These are phyloP conservation scores for Scaptodrosophila lebanonensis DNA, from an alignment of 1,140 invertebrate species.

Conservation along the genomic window DNA sequence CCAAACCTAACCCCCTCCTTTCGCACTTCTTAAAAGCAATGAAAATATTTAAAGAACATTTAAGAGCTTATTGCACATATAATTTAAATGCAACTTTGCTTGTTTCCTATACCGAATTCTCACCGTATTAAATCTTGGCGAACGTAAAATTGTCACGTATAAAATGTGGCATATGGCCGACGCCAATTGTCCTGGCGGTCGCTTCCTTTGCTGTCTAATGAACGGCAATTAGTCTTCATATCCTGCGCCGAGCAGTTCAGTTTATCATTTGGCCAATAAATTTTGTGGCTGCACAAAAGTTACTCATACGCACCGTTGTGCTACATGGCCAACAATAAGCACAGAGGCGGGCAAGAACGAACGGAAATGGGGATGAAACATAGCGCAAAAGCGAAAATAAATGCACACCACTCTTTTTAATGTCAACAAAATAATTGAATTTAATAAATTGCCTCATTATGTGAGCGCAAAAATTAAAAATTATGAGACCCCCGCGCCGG, in stretches of 20 bases:
- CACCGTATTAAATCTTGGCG: no score
- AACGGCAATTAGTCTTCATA: constrained; percentile 44
- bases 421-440: constrained; percentile 72
- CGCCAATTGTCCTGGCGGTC: no score
- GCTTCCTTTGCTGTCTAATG: constrained; percentile 38
- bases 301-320: background rate
- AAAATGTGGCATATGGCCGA: no score
- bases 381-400: no score
- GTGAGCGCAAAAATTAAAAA: constrained; percentile 58
- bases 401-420: constrained; percentile 19
- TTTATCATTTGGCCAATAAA: constrained; percentile 27
- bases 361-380: no score
- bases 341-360: background rate
- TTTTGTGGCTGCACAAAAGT: constrained; percentile 6
- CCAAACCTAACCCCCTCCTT: no score
- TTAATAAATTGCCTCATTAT: constrained; percentile 73
- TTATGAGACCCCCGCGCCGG: constrained; percentile 48
- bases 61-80: no score
- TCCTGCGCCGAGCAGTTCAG: constrained; percentile 10
- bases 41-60: no score
- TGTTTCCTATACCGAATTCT: no score
- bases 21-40: no score
- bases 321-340: background rate
- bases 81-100: no score
- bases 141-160: no score